Percentiles rank a stretch among this genome's conserved stretches.
Conservation (phyloP, 1,140 invertebrate species). For the Zaprionus ornatus region DNA sequence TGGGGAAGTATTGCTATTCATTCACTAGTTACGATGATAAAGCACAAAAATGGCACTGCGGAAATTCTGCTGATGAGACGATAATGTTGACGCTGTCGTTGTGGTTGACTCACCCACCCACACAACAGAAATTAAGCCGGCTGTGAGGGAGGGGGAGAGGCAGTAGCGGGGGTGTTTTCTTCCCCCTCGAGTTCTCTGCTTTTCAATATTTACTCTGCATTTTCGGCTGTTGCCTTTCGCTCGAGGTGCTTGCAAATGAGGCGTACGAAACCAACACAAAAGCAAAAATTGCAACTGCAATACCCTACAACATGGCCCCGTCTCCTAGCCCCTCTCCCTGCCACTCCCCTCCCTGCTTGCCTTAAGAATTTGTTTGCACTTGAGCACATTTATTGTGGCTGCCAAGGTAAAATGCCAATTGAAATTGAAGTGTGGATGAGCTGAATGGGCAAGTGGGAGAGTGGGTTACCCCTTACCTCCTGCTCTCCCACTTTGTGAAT, state of each 20-base stretch:
- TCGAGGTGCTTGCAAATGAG: slow-evolving; percentile 61
- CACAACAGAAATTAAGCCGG: slow-evolving; percentile 53
- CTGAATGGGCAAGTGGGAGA: slow-evolving; percentile 11
- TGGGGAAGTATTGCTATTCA: slow-evolving; percentile 69
- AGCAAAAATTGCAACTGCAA: slow-evolving; percentile 43
- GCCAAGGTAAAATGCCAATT: slow-evolving; percentile 71
- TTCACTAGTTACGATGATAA: slow-evolving; percentile 80
- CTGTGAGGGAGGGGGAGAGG: slow-evolving; percentile 1
- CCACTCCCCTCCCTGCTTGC: not conserved
- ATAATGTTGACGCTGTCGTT: slow-evolving; percentile 74
- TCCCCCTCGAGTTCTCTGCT: slow-evolving; percentile 27
- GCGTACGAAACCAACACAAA: slow-evolving; percentile 48
- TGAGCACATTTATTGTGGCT: slow-evolving; percentile 73
- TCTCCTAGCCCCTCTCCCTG: not conserved
- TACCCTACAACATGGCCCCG: not conserved
- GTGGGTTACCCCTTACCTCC: not conserved
- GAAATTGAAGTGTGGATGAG: slow-evolving; percentile 77
- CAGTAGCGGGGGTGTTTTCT: not conserved
- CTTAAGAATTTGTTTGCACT: slow-evolving; percentile 78
- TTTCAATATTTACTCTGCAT: slow-evolving; percentile 62
- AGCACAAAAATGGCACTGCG: slow-evolving; percentile 77
- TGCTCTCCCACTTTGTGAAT: slow-evolving; percentile 39
- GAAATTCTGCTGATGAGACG: slow-evolving; percentile 80
- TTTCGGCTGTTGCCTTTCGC: not conserved
- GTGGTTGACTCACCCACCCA: slow-evolving; percentile 19